Conservation (phyloP, 2,888 invertebrate genomes). For the Endotricha flammealis region DNA sequence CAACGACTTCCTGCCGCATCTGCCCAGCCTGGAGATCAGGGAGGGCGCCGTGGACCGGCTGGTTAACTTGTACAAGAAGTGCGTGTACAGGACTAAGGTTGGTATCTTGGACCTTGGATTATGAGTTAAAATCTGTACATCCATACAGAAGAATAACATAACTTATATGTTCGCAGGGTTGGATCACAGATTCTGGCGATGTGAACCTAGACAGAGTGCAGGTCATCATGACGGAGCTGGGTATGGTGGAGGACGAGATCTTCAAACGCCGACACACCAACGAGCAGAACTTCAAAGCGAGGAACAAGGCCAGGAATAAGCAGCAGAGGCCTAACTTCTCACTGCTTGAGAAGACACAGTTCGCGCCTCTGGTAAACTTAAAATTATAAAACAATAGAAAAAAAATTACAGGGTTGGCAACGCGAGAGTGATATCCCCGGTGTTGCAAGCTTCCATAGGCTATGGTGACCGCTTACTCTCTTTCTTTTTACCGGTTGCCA, state of each 20-base stretch:
- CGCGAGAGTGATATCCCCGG: too few species aligned
- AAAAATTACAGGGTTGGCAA: background rate
- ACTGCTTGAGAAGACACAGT: slow-evolving; percentile 85
- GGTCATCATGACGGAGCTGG: slow-evolving; percentile 95
- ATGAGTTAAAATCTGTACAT: too few species aligned
- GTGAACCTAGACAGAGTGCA: slow-evolving; percentile 96
- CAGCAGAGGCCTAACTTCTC: slow-evolving; percentile 83
- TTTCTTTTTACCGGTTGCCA: too few species aligned
- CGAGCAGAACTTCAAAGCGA: slow-evolving; percentile 88
- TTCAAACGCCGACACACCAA: slow-evolving; percentile 94
- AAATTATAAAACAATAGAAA: too few species aligned
- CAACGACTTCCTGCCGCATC: slow-evolving; percentile 98
- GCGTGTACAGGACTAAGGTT: slow-evolving; percentile 94
- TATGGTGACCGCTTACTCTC: too few species aligned
- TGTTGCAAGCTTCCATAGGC: too few species aligned
- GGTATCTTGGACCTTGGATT: too few species aligned
- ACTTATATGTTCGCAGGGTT: too few species aligned
- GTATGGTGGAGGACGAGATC: slow-evolving; percentile 97
- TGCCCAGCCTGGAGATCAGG: slow-evolving; percentile 97
- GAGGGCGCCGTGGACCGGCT: slow-evolving; percentile 98
- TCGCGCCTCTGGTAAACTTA: slow-evolving; percentile 85
- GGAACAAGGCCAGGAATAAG: slow-evolving; percentile 84
- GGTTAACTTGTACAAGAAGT: slow-evolving; percentile 94
- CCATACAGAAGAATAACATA: too few species aligned
- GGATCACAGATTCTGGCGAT: slow-evolving; percentile 95